Evolutionary conservation across 2,113 vertebrate species (phyloP), one percentile per base, ranked within the genome.

Genomic region (Trematomus loennbergii): DNA sequence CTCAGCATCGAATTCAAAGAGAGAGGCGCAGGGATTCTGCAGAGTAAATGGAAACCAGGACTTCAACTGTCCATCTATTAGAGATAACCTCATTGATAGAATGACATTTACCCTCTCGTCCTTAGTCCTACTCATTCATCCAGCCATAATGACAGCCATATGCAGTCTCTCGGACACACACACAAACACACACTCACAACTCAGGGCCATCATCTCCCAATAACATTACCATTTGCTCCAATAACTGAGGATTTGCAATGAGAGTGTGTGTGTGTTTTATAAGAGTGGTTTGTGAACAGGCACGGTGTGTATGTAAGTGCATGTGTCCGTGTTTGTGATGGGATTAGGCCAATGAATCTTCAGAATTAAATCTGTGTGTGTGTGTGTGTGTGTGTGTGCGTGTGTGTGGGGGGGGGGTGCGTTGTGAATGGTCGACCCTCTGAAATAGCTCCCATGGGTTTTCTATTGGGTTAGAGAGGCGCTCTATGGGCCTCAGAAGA

Each of bases 381-480:
- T 53, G 48, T 36, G 9, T n/a, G 52, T 62, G 57, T 69, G 77
- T 53, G 67, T 53, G 58, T 72, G 43, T 43, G 70, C 43, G 25
- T 25, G 25, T 25, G 25, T 25, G 25, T 55, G 50, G 66, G 75
- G 58, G 40, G 0, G 52, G 5, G 10, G 10, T 20, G 25, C 7
- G 25, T 71, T 79, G 79, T 87, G 89, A 89, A 90, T 90, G 84
- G 58, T 72, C 43, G 36, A 84, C 88, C 91, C 85, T 91, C 83
- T 88, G 79, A 86, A 92, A 93, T 79, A 88, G 89, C 63, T 66
- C 90, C 91, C 89, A 79, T 90, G 92, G 90, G 89, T 90, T 91
- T 91, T 90, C 88, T 92, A 94, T 94, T 93, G 92, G 87, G 90
- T 94, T 94, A 94, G 78, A 77, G 87, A 72, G 88, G 84, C 33